phyloP scores from a whole-genome alignment of 2,888 invertebrate species.

The Cybosia mesomella region DNA sequence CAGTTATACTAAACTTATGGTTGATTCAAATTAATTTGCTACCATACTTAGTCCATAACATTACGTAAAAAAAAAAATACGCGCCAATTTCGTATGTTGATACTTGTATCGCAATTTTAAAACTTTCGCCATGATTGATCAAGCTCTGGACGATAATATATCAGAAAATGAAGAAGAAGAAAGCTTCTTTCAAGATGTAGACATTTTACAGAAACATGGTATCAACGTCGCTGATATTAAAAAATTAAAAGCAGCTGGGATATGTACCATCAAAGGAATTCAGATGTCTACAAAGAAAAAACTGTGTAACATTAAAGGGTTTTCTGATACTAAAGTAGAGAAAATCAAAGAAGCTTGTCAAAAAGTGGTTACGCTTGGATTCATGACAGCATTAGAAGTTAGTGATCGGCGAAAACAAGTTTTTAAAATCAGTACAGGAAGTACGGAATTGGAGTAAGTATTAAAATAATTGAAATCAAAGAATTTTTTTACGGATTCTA shows the following conservation, averaged over 20 bases:
- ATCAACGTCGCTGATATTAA: conserved; percentile 92
- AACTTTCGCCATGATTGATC: conserved; percentile 68
- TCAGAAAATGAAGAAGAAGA: conserved; percentile 89
- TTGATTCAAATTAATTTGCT: too few relatives aligned
- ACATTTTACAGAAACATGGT: conserved; percentile 88
- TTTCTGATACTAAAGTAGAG: conserved; percentile 92
- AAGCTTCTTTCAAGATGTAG: conserved; percentile 91
- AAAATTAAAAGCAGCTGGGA: conserved; percentile 91
- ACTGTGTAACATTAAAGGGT: conserved; percentile 90
- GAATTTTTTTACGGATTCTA: too few relatives aligned
- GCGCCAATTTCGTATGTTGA: conserved; percentile 46
- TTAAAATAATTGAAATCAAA: background rate
- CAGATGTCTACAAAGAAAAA: conserved; percentile 93
- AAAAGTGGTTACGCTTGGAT: conserved; percentile 89
- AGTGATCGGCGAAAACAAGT: conserved; percentile 90
- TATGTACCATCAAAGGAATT: conserved; percentile 93
- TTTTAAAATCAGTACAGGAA: conserved; percentile 90
- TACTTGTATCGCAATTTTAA: background rate
- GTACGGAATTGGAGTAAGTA: conserved; percentile 90
- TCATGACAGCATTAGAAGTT: conserved; percentile 92
- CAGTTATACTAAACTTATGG: too few relatives aligned
- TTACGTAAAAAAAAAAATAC: conserved; percentile 12
- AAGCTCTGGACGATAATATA: conserved; percentile 76
- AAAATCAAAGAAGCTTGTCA: conserved; percentile 93
- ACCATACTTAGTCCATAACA: too few relatives aligned